Percentiles rank a stretch among this genome's conserved stretches.
Conservation (phyloP, 2,888 invertebrate genomes). For the Gryllus longicercus region DNA sequence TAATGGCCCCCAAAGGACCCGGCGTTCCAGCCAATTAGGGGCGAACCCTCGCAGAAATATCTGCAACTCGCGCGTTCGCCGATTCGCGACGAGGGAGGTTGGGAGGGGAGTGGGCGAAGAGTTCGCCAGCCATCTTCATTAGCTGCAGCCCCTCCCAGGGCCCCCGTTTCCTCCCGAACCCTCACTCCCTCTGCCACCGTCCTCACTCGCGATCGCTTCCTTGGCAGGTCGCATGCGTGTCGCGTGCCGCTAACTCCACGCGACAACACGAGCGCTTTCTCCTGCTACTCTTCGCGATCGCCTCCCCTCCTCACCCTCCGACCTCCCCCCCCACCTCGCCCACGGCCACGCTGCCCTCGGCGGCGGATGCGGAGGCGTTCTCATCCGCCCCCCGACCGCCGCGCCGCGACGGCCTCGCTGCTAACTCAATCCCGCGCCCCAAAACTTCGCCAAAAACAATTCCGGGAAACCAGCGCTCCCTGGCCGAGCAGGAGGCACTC, state of each 20-base stretch:
- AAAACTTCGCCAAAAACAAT: conserved; percentile 17
- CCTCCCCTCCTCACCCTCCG: too few species aligned
- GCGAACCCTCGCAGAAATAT: not conserved
- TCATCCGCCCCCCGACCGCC: too few species aligned
- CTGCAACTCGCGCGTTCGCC: not conserved
- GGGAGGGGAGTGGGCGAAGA: not conserved
- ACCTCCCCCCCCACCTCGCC: too few species aligned
- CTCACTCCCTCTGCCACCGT: not conserved
- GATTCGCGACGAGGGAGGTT: not conserved
- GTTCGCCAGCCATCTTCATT: not conserved
- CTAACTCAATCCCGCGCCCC: conserved; percentile 17
- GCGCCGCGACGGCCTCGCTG: too few species aligned
- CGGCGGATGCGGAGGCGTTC: too few species aligned
- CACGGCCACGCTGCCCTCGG: too few species aligned
- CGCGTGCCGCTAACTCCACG: too few species aligned
- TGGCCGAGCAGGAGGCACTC: too few species aligned
- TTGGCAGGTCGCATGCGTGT: too few species aligned
- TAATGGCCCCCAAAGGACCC: not conserved
- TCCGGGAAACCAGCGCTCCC: not conserved
- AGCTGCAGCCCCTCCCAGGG: not conserved
- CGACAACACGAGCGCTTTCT: too few species aligned
- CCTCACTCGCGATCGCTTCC: not conserved
- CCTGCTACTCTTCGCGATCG: too few species aligned
- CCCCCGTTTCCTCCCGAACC: not conserved
- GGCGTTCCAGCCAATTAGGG: not conserved